Percentiles rank a stretch among this genome's conserved stretches.
Conservation (phyloP, 1,140 invertebrate species). For the Tenebrio molitor region DNA sequence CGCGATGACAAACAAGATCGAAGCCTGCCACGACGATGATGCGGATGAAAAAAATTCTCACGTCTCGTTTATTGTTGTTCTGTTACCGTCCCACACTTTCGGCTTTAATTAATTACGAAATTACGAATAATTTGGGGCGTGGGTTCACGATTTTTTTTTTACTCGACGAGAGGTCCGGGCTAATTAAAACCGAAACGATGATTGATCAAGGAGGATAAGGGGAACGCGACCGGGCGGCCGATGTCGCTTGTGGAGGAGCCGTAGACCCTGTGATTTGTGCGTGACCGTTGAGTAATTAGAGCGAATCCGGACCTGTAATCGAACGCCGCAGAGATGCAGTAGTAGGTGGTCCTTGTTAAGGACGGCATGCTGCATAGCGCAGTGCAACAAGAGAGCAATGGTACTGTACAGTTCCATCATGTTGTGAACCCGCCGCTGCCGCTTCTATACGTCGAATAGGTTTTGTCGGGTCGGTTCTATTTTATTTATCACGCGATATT, state of each 20-base stretch:
- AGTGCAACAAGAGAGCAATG: constrained; percentile 27
- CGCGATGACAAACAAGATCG: constrained; percentile 32
- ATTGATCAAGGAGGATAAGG: constrained; percentile 11
- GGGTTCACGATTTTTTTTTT: constrained; percentile 28
- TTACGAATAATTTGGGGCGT: constrained; percentile 32
- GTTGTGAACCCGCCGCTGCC: constrained; percentile 7
- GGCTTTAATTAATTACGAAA: constrained; percentile 28
- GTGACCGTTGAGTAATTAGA: constrained; percentile 47
- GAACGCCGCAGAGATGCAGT: constrained; percentile 35
- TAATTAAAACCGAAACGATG: constrained; percentile 23
- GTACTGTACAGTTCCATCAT: constrained; percentile 31
- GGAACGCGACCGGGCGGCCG: neutral
- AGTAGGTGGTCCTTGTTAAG: constrained; percentile 50
- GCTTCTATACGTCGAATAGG: constrained; percentile 40
- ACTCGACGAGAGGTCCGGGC: neutral
- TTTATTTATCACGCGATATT: constrained; percentile 54
- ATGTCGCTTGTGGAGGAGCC: neutral
- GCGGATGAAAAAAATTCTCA: constrained; percentile 25
- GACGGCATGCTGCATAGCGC: constrained; percentile 1
- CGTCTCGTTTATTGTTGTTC: constrained; percentile 33
- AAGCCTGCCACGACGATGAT: constrained; percentile 10
- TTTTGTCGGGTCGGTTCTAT: constrained; percentile 47
- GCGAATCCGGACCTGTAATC: constrained; percentile 49
- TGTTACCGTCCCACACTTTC: constrained; percentile 26
- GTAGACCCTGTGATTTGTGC: constrained; percentile 46